Conservation (phyloP, 2,113 vertebrate species). For the Bubo blakistoni region DNA sequence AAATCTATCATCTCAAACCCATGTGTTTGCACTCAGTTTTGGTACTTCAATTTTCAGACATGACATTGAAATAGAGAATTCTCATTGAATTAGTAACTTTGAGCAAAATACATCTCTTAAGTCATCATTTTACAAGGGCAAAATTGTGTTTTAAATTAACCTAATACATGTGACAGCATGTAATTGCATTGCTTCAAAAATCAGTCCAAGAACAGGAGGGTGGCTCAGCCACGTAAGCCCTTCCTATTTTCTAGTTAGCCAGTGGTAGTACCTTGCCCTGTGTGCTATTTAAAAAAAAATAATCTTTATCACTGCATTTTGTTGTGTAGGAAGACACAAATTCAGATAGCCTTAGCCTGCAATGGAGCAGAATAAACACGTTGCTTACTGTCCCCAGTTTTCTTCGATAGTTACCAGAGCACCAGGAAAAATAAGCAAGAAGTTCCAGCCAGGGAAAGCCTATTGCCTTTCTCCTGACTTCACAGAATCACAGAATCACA, state of each 20-base stretch:
- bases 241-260: background rate
- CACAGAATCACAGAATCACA: too few relatives aligned
- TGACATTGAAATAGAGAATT: slow-evolving; percentile 16
- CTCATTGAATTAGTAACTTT: background rate
- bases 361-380: background rate
- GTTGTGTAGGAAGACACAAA: background rate
- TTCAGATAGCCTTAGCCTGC: background rate
- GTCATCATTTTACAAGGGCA: background rate
- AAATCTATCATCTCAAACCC: slow-evolving; percentile 4
- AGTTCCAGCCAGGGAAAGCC: background rate
- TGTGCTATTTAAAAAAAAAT: background rate
- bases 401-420: background rate
- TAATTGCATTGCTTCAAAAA: background rate
- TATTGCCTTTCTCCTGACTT: background rate
- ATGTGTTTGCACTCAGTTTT: slow-evolving; percentile 5
- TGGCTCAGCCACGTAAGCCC: background rate
- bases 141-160: background rate
- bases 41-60: background rate
- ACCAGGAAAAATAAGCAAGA: background rate
- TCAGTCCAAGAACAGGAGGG: background rate
- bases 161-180: background rate
- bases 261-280: too few relatives aligned
- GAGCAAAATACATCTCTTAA: background rate
- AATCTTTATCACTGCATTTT: background rate
- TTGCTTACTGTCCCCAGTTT: background rate